Percentiles rank a stretch among this genome's conserved stretches.
phyloP scores from a whole-genome alignment of 2,888 invertebrate genomes.

The Nephrotoma guestfalica region DNA sequence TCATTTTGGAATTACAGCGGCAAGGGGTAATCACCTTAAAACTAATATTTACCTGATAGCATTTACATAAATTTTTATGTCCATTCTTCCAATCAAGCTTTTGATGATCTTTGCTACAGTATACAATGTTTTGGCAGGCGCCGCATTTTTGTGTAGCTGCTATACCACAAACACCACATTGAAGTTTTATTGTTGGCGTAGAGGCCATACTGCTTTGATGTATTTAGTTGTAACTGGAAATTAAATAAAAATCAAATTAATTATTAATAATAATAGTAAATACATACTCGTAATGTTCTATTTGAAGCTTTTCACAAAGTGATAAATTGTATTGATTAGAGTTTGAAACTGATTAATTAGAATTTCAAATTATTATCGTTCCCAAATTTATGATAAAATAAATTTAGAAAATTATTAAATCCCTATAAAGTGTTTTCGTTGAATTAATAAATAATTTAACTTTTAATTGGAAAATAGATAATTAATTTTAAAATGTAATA shows the following conservation, averaged over 20 bases:
- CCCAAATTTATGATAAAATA: too few species aligned
- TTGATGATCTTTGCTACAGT: constrained; percentile 57
- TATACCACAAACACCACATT: constrained; percentile 46
- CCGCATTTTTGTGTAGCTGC: constrained; percentile 50
- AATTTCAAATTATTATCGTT: too few species aligned
- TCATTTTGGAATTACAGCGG: background rate
- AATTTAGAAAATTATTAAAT: too few species aligned
- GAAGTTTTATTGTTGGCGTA: constrained; percentile 21
- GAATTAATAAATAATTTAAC: too few species aligned
- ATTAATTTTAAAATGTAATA: too few species aligned
- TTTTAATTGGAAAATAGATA: too few species aligned
- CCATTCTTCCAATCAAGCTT: constrained; percentile 53
- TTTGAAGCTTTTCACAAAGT: too few species aligned
- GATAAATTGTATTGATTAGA: too few species aligned
- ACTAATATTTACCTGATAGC: constrained; percentile 23
- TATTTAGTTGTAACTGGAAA: background rate
- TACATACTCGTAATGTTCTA: too few species aligned
- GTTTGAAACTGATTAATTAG: too few species aligned
- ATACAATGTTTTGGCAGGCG: constrained; percentile 51
- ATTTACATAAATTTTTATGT: constrained; percentile 47
- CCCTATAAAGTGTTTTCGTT: too few species aligned
- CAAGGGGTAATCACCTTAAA: background rate
- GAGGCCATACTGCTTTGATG: background rate
- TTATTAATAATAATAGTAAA: too few species aligned
- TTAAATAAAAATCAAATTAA: background rate